Evolutionary conservation across 2,888 invertebrate genomes (phyloP).

Genomic region (Dromius quadrimaculatus): DNA sequence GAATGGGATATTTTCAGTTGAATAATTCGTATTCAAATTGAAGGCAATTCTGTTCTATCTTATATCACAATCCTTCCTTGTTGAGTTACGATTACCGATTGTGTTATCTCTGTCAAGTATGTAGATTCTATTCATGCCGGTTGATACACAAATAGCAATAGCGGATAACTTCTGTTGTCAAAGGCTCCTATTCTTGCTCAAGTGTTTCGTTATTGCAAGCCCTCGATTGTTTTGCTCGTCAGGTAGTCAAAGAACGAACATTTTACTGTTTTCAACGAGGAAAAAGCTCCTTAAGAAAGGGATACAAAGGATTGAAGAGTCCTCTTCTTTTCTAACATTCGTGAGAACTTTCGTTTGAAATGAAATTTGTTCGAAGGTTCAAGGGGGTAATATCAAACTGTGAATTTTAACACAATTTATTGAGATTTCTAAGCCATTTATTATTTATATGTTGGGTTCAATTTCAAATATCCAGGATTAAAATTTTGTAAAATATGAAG

Average conservation of each 20-base stretch:
- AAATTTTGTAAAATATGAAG: too few relatives aligned
- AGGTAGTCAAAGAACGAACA: constrained; percentile 15
- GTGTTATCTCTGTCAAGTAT: constrained; percentile 6
- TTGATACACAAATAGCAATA: constrained; percentile 20
- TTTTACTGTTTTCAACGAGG: constrained; percentile 5
- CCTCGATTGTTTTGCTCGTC: constrained; percentile 31
- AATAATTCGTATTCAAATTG: too few relatives aligned
- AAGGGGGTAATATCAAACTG: too few relatives aligned
- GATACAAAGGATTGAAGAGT: constrained; percentile 27
- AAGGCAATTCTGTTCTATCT: too few relatives aligned
- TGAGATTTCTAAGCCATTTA: too few relatives aligned
- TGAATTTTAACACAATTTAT: too few relatives aligned
- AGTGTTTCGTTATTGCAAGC: constrained; percentile 40
- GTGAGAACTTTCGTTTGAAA: constrained; percentile 13
- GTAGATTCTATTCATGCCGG: constrained; percentile 14
- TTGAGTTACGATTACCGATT: too few relatives aligned
- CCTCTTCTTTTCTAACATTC: constrained; percentile 5
- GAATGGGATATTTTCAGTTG: too few relatives aligned
- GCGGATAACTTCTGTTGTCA: constrained; percentile 8
- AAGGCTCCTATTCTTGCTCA: constrained; percentile 21
- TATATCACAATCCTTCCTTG: too few relatives aligned
- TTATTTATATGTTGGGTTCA: too few relatives aligned
- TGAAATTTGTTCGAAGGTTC: constrained; percentile 17
- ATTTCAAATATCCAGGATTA: too few relatives aligned
- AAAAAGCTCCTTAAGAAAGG: background rate